Evolutionary conservation across 1,140 invertebrate species (phyloP), one percentile per base, ranked within the genome.

Genomic region (Lepidurus arcticus): DNA sequence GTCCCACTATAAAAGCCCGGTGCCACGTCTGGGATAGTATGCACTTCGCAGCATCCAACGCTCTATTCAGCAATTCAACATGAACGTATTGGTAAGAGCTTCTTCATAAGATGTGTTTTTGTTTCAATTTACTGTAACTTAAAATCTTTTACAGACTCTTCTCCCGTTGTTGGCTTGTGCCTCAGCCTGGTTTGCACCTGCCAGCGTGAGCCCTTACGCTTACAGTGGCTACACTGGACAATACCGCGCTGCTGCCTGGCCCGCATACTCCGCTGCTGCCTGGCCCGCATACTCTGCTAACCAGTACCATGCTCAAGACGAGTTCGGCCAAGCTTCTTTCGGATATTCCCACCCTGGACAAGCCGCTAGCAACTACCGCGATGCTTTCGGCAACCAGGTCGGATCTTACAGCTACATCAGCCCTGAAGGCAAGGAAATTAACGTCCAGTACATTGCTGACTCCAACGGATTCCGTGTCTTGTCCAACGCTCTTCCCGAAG

Each of bases 321-420:
- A 81, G 74, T 75, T 82, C 21, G 80, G 80, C 11, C 78, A 81
- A 74, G 81, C 81, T 45, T 43, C 43, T 53, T 82, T 79, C 65
- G 82, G 82, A n/a, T 81, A 83, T 78, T 76, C 80, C 43, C 79
- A 83, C 16, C 81, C 82, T 34, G 81, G 82, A 45, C 81, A 82
- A 78, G 79, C 82, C n/a, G 78, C 80, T 73, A 80, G 80, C 73
- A 80, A 79, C 43, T 76, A 24, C 26, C 79, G 84, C 11, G 82
- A 80, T 74, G 81, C 81, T 76, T 80, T 81, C 65, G 85, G 85
- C 24, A 83, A 82, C 73, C 85, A 85, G 6, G 78, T 81, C 8
- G 86, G 86, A 78, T 80, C 82, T 42, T 87, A 85, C 80, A 82
- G 82, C 74, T 86, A 86, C 82, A 82, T 83, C n/a, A 83, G 83